Evolutionary conservation across 2,113 vertebrate species (phyloP), one percentile per base, ranked within the genome.

Genomic region (Oncorhynchus tshawytscha): DNA sequence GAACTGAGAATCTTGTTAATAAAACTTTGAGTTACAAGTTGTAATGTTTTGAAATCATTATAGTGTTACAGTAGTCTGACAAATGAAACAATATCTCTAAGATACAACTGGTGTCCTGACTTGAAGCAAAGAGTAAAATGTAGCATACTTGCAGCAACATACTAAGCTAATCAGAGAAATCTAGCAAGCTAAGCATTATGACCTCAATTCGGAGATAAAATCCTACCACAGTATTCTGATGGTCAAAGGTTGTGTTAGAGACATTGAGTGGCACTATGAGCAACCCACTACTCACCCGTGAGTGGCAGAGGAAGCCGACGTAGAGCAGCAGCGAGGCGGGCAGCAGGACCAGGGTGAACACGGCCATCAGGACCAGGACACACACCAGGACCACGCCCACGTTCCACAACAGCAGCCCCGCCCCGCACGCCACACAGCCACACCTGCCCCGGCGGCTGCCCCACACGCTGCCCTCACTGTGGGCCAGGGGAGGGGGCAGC

Each of bases 301-400:
- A 95, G 70, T 96, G 96, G 77, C 96, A 97, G 81, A 96, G 92
- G 76, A 96, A 96, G 1, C 96, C 96, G 0, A 90, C 90, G 22
- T 94, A 93, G 59, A 97, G 88, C 89, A 96, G 94, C 88, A 93
- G 86, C 20, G 90, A 81, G 0, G 95, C 93, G 0, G 95, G 95
- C 76, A 95, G 86, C 78, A 96, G 90, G 70, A 96, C 85, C 60
- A 93, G 83, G 15, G 88, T 88, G 67, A 96, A 93, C 59, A 96
- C 88, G 62, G 86, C 31, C 0, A 81, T 81, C 83, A 96, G 88
- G 49, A 97, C 78, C 39, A 93, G 69, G 7, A 90, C 80, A 45
- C 95, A 92, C 77, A 90, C 88, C 5, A 85, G 45, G 0, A 91
- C 78, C 7, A 96, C 87, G 18, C 92, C 82, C 72, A 94, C 49